Base-by-base conservation (phyloP, 2,797 vertebrate genomes). In the Monodelphis domestica region DNA sequence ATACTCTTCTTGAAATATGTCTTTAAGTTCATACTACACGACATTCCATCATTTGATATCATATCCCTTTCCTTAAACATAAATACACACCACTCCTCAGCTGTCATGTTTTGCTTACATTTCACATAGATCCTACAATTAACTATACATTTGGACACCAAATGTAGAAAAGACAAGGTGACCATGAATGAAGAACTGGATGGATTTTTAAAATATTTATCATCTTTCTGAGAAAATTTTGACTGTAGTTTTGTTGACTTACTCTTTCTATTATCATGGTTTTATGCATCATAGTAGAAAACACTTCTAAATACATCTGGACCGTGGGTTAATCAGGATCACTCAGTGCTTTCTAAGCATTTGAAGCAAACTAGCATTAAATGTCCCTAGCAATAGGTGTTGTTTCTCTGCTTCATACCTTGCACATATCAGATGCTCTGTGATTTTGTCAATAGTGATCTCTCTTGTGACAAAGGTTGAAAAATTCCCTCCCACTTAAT, bases 41-140 rank as follows among this genome's bases (percentile, higher is more conserved):
- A 92, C 93, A 94, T 90, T 90, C 92, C 89, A 94, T 54, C 11
- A 84, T 96, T 95, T 92, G 89, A 94, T 92, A 95, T 10, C 38
- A 87, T 93, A 92, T 88, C 24, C 21, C 78, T 90, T 57, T 91
- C 90, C 52, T 95, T 92, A 89, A 97, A 89, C 93, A 89, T 33
- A 97, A 95, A 87, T 54, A 96, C 45, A 29, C 3, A 91, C 54
- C 93, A 94, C 89, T 96, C 88, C 89, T 93, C 63, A 87, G 50
- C 63, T 91, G 38, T 45, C 96, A 92, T 9, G 1, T 57, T 94
- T 53, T 88, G 91, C 70, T 57, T 93, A 33, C 29, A 50, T n/a
- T 78, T 84, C 50, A 87, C 2, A 59, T n/a, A 88, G 92, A 90
- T 88, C 55, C 52, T 63, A 54, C 84, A 17, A 12, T 51, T 38